Evolutionary conservation across 2,888 invertebrate species (phyloP).

Genomic region (Hydriomena furcata): DNA sequence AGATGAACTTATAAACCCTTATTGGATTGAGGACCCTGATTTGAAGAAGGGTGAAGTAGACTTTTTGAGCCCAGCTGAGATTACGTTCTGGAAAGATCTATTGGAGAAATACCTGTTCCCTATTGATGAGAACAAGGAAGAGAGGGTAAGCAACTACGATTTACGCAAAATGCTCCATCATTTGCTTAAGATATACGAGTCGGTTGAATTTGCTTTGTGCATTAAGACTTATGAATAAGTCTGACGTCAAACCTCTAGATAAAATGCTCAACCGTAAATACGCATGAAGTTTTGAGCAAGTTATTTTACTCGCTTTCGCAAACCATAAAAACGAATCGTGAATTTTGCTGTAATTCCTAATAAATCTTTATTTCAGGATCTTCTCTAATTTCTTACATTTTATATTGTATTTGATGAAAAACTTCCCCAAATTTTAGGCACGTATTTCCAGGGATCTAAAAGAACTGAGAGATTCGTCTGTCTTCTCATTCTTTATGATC

Average conservation of each 20-base stretch:
- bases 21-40: constrained; percentile 96
- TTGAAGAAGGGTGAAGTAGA: constrained; percentile 96
- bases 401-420: constrained; percentile 43
- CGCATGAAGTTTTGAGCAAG: background rate
- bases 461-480: constrained; percentile 97
- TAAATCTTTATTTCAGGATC: constrained; percentile 51
- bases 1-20: constrained; percentile 95
- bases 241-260: too few relatives aligned
- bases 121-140: constrained; percentile 95
- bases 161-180: background rate
- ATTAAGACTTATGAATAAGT: too few relatives aligned
- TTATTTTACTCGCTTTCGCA: background rate
- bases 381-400: constrained; percentile 28
- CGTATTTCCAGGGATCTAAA: constrained; percentile 95
- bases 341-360: constrained; percentile 29
- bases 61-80: constrained; percentile 92
- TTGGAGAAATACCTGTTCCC: constrained; percentile 97
- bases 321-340: background rate
- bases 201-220: too few relatives aligned
- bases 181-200: too few relatives aligned
- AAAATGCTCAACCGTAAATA: background rate
- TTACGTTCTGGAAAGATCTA: constrained; percentile 96
- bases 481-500: constrained; percentile 99
- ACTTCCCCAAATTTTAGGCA: constrained; percentile 88
- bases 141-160: constrained; percentile 86